A percentile compares a stretch with the other conserved stretches of the same genome.
phyloP scores from a whole-genome alignment of 2,888 invertebrate genomes.

The Sarcophaga caerulescens region DNA sequence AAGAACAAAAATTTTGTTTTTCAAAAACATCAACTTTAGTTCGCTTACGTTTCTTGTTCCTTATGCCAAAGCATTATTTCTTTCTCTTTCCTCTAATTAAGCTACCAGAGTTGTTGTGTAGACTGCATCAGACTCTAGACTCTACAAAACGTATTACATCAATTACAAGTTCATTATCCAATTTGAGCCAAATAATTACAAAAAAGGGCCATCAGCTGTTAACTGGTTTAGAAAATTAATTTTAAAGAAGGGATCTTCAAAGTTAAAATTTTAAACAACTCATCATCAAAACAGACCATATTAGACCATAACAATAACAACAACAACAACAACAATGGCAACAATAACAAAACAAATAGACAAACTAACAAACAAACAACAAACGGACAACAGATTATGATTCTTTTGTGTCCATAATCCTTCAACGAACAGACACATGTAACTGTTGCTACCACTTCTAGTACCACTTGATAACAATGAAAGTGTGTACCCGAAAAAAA shows the following conservation, averaged over 20 bases:
- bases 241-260: constrained; percentile 37
- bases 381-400: constrained; percentile 43
- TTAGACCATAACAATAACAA: too few species aligned
- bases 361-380: constrained; percentile 23
- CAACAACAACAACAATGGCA: background rate
- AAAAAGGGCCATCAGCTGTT: constrained; percentile 41
- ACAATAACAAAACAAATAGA: background rate
- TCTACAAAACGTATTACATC: constrained; percentile 24
- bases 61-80: too few species aligned
- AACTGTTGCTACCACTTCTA: background rate
- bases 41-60: too few species aligned
- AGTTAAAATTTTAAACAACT: constrained; percentile 38
- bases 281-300: background rate
- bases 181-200: background rate
- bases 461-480: background rate
- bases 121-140: background rate
- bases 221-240: constrained; percentile 58
- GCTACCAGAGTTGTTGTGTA: too few species aligned
- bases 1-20: too few species aligned
- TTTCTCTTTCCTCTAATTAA: too few species aligned
- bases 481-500: constrained; percentile 7
- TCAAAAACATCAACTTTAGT: too few species aligned
- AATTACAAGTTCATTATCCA: constrained; percentile 40
- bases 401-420: constrained; percentile 47
- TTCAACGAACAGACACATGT: constrained; percentile 24